Percentiles rank a stretch among this genome's conserved stretches.
These are phyloP conservation scores for Pollenia labialis DNA, from an alignment of 2,888 invertebrate species.

Conservation along the genomic window DNA sequence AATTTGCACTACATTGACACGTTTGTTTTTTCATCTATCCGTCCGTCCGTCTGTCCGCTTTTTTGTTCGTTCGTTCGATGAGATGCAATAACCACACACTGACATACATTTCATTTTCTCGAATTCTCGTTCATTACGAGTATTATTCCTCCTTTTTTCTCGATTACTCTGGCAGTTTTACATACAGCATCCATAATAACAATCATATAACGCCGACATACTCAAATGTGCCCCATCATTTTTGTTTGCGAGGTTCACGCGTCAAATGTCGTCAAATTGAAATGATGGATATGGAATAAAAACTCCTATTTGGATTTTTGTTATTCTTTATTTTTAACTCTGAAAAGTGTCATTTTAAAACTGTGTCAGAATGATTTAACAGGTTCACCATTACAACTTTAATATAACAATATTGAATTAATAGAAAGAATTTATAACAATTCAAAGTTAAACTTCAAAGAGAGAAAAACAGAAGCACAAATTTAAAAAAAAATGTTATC, in stretches of 20 bases:
- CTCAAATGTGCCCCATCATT: conserved; percentile 2
- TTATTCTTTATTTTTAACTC: no score
- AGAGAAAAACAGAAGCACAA: no score
- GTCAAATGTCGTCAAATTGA: conserved; percentile 6
- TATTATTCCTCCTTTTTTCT: not conserved
- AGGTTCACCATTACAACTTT: not conserved
- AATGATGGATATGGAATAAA: not conserved
- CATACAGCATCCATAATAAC: not conserved
- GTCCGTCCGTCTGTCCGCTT: no score
- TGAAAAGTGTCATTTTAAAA: no score
- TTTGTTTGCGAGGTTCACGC: conserved; percentile 28
- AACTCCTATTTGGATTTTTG: no score
- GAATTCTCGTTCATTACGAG: no score
- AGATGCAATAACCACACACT: conserved; percentile 52
- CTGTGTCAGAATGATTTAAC: not conserved
- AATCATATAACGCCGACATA: not conserved
- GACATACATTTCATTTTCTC: conserved; percentile 61
- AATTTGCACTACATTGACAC: conserved; percentile 67
- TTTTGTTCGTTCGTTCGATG: not conserved
- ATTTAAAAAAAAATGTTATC: not conserved
- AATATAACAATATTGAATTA: no score
- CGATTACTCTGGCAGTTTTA: not conserved
- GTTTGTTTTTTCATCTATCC: not conserved
- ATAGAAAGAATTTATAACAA: no score
- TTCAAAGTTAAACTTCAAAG: no score